Evolutionary conservation across 2,797 vertebrate genomes (phyloP), one percentile per base, ranked within the genome.

Genomic region (Gobio occitaniae): DNA sequence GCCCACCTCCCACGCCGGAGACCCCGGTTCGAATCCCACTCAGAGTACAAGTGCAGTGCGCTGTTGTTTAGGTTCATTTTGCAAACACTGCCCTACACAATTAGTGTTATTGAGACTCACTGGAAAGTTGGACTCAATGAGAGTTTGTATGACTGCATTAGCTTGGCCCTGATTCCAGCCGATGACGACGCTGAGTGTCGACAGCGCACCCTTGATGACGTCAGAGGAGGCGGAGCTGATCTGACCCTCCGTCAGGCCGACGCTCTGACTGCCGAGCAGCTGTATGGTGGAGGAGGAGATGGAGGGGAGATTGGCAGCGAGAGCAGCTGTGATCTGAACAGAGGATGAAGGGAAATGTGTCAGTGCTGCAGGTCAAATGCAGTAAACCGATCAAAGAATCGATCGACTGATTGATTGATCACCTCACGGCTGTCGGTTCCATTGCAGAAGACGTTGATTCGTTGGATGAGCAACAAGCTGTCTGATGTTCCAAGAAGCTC

Each of bases 91-190:
- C 29, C 25, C 63, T 65, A 65, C 63, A 3, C 3, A 66, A 8
- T 36, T 5, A 29, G 25, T 47, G 38, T 48, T 21, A 29, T 4
- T 13, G 1, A 74, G 61, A 78, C 82, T 88, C 87, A 94, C 94
- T 88, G 87, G 21, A 82, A 88, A 92, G 19, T 91, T 86, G 25
- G 90, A 82, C 7, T 70, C 3, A 36, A 12, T 86, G 3, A 95
- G 86, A 69, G 0, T 70, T 85, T 89, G 84, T 84, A 95, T 25
- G n/a, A 94, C 74, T 47, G 48, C 70, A n/a, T 5, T 87, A 54
- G 90, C 89, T 86, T 95, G 94, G 25, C 89, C 90, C 70, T 87
- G 85, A 81, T 86, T 90, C 94, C 93, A 95, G 86, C 81, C 91
- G 8, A 1, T 77, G 25, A 93, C 80, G 17, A 74, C 69, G 48